These are phyloP conservation scores for Phytoseiulus persimilis DNA, from an alignment of 2,888 invertebrate genomes.

Conservation along the genomic window DNA sequence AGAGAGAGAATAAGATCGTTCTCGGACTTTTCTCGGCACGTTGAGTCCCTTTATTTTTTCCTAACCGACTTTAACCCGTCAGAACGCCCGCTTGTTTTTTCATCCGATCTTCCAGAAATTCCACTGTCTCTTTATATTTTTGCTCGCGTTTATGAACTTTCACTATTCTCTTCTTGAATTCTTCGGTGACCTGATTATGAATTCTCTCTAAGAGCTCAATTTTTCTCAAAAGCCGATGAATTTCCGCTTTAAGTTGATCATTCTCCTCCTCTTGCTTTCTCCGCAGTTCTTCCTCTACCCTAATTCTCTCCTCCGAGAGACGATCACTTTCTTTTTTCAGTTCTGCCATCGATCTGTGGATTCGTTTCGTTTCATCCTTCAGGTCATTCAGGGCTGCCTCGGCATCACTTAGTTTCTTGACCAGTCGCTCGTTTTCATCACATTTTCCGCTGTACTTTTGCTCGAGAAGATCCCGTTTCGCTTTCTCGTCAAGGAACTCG, in stretches of 20 bases:
- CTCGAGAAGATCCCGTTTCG: background rate
- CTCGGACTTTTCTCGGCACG: too few species aligned
- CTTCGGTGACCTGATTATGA: conserved; percentile 8
- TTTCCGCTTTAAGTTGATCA: background rate
- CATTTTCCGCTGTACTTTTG: background rate
- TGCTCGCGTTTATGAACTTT: background rate
- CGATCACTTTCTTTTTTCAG: conserved; percentile 23
- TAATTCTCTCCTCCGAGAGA: conserved; percentile 11
- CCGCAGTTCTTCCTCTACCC: conserved; percentile 10
- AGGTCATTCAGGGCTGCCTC: background rate
- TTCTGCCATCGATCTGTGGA: background rate
- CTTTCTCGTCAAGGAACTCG: conserved; percentile 10
- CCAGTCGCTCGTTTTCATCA: background rate
- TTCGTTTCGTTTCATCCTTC: conserved; percentile 19
- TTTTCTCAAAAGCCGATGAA: background rate
- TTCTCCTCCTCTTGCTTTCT: conserved; percentile 25
- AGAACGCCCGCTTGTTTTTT: background rate
- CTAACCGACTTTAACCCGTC: background rate
- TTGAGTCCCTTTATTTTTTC: background rate
- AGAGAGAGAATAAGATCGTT: too few species aligned
- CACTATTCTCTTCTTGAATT: background rate
- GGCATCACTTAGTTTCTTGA: background rate
- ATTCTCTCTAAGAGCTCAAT: conserved; percentile 11
- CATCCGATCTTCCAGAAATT: conserved; percentile 29
- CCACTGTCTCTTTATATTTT: background rate